Evolutionary conservation across 2,797 vertebrate genomes (phyloP), one percentile per base, ranked within the genome.

Genomic region (Falco biarmicus): DNA sequence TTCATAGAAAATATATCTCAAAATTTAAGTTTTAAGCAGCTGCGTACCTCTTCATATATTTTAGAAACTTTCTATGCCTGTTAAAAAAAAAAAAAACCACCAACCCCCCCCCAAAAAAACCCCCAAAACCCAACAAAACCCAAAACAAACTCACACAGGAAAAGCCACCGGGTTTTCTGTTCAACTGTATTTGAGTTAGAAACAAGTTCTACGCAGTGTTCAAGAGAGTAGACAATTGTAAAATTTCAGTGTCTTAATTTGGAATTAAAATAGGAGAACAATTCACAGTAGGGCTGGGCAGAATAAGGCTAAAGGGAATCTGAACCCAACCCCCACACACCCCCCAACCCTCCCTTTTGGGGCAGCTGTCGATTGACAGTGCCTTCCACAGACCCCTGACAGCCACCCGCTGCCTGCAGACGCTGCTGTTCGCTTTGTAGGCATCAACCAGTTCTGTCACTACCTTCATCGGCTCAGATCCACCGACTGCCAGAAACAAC

Each of bases 401-500:
- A 85, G 76, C 37, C 57, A 50, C 25, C 2, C 12, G 48, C 11
- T 22, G 6, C 47, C 79, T 61, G 28, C 47, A 47, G 34, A 43
- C 41, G 21, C 5, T 16, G 20, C 13, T 24, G 0, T 11, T 60
- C 16, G 15, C 18, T 6, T 31, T 24, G 17, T 3, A 47, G 50
- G 39, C 45, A 41, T 7, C 15, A 25, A 20, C 37, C 51, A 68
- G 43, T 4, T 26, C 79, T 2, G 4, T 41, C 68, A n/a, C 29
- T 3, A 0, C 18, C 48, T 51, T 19, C 43, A 26, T 1, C 19
- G 10, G 4, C 51, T 32, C 39, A 15, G 54, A 64, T 16, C 26
- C 11, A 28, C 10, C 0, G 0, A 19, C 0, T 1, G 28, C 29
- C 56, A 83, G 68, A 51, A 85, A 59, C 14, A 28, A 63, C 7